Base-by-base conservation (phyloP, 2,888 invertebrate species). In the Sminthurinus aureus region DNA sequence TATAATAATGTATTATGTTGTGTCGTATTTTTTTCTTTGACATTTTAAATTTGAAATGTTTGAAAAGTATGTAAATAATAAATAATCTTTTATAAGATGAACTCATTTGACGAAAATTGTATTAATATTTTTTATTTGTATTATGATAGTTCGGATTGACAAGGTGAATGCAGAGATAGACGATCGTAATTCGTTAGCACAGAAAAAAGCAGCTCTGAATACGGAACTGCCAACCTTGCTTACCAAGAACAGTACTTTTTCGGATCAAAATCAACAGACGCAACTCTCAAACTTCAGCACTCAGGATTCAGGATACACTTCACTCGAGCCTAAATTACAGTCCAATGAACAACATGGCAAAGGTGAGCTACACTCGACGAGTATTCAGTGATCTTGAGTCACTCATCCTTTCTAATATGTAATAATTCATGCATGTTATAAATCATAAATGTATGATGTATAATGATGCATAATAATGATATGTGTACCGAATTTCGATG, bases 121-220 rank as follows among this genome's bases (percentile, higher is more conserved):
- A 20, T 18, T 71, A 20, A 24, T 24, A 71, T 71, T 13, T 11
- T 64, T 38, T 38, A 1, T 38, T 38, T 38, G 38, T 38, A 38
- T 38, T 38, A 38, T 85, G 84, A 13, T 82, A 87, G 87, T 8
- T 15, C 82, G 86, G 64, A 84, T 87, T n/a, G 77, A 38, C 0
- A 38, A 80, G 67, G 76, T 78, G 50, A 87, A 86, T 85, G 85
- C 82, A 1, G 87, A 83, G 58, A 85, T 86, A 22, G 87, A 86
- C n/a, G 84, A 67, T 11, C 84, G 85, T 18, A 74, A 81, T 18
- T 13, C 51, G 51, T 12, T 73, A 71, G 24, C n/a, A 51, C 58
- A 64, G 77, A 26, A 50, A 38, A 58, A 67, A 52, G 58, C 38
- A 51, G 22, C n/a, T 69, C n/a, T 38, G 38, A 38, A 38, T 1